Base-by-base conservation (phyloP, 2,888 invertebrate species). In the Globia sparganii region DNA sequence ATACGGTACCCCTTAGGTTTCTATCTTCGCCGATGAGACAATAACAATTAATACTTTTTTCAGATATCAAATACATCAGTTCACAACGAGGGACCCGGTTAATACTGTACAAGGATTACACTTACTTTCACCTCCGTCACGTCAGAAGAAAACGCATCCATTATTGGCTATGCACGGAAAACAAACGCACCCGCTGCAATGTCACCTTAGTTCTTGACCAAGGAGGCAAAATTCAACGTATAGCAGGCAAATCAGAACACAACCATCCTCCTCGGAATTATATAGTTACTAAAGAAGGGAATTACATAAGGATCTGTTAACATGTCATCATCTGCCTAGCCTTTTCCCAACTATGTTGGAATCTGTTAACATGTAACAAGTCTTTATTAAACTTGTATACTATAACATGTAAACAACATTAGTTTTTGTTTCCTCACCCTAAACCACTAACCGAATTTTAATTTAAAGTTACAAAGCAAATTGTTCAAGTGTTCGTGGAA, bases 101-200 rank as follows among this genome's bases (percentile, higher is more conserved):
- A 58, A 43, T 79, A 53, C 2, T 83, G 1, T 34, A 80, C 34
- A 67, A 72, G 6, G 25, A 43, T 1, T 79, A 46, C 31, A 80
- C 79, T 0, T 83, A 34, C n/a, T 66, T 21, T 11, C 72, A 75
- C 4, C 66, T 46, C 0, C 75, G 83, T 25, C 13, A 56, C 15
- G 80, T 18, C 9, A 31, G 0, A 5, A 58, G n/a, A 5, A 83
- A 62, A 66, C 9, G 21, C 18, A 53, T 70, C 6, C n/a, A 15
- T 49, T 73, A 80, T 49, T 83, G 83, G 83, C 70, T 67, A n/a
- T 83, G 83, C n/a, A 70, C 72, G 8, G 58, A 75, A 21, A 53
- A 4, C 25, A 80, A 70, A n/a, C 62, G 40, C 13, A 71, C 64
- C 5, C 75, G 67, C 13, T 83, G 83, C 58, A 83, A 64, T 46